Conservation (phyloP, 2,888 invertebrate species). For the Caenorhabditis sp. region DNA sequence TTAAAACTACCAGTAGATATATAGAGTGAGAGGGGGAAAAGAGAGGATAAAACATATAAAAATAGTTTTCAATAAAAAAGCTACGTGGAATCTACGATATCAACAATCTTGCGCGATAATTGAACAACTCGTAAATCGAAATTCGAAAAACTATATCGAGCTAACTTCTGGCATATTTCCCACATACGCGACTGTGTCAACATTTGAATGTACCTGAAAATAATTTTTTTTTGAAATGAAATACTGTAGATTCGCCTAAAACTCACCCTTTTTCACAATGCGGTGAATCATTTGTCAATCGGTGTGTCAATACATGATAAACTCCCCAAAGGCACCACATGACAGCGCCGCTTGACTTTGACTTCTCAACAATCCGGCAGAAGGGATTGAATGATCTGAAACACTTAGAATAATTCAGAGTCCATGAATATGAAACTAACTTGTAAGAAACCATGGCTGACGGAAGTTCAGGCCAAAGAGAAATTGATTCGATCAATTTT, state of each 20-base stretch:
- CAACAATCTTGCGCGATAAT: constrained; percentile 27
- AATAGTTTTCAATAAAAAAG: not conserved
- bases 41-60: not conserved
- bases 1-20: constrained; percentile 4
- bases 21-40: not conserved
- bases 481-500: constrained; percentile 67
- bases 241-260: no score
- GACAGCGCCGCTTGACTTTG: constrained; percentile 78
- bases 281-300: constrained; percentile 74
- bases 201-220: constrained; percentile 36
- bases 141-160: constrained; percentile 13
- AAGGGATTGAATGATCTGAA: constrained; percentile 79
- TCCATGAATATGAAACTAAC: constrained; percentile 10
- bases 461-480: constrained; percentile 78
- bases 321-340: constrained; percentile 84
- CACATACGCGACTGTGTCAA: constrained; percentile 14
- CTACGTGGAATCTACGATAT: constrained; percentile 14
- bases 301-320: constrained; percentile 77
- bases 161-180: constrained; percentile 21
- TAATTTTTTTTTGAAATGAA: no score
- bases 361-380: constrained; percentile 77
- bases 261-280: constrained; percentile 25
- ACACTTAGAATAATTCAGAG: not conserved
- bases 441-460: constrained; percentile 81
- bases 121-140: constrained; percentile 21